A percentile compares a stretch with the other conserved stretches of the same genome.
phyloP scores from a whole-genome alignment of 2,797 vertebrate species.

The Cynodonichthys magdalenae region DNA sequence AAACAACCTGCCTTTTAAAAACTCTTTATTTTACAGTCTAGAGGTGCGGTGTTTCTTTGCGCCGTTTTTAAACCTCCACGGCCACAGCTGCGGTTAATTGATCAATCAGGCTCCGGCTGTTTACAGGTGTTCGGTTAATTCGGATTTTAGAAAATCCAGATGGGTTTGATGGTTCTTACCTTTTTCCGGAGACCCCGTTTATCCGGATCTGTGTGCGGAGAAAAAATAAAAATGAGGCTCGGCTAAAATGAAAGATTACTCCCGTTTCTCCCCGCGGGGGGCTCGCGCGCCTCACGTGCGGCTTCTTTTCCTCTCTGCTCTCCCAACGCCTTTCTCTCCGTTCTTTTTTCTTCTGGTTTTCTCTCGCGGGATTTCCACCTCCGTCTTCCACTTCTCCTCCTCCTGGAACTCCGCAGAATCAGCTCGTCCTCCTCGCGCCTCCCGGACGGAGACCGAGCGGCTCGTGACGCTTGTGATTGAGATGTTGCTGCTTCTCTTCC shows the following conservation, averaged over 20 bases:
- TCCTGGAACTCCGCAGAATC: constrained; percentile 22
- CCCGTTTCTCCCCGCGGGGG: constrained; percentile 34
- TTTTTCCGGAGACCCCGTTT: constrained; percentile 23
- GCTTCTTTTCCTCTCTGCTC: constrained; percentile 17
- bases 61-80: neutral
- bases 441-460: constrained; percentile 44
- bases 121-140: constrained; percentile 57
- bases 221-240: neutral
- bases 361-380: constrained; percentile 65
- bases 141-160: neutral
- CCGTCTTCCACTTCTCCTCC: constrained; percentile 20
- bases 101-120: constrained; percentile 42
- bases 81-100: constrained; percentile 33
- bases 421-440: constrained; percentile 52
- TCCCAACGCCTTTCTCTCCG: constrained; percentile 28
- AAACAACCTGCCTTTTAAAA: neutral
- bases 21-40: neutral
- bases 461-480: constrained; percentile 30
- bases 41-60: neutral
- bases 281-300: constrained; percentile 55
- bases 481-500: constrained; percentile 23
- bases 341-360: constrained; percentile 27
- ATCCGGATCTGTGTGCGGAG: neutral
- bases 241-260: constrained; percentile 40
- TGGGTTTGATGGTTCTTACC: constrained; percentile 42